Percentiles rank a stretch among this genome's conserved stretches.
These are phyloP conservation scores for Xanthostigma xanthostigma DNA, from an alignment of 2,888 invertebrate species.

Conservation along the genomic window DNA sequence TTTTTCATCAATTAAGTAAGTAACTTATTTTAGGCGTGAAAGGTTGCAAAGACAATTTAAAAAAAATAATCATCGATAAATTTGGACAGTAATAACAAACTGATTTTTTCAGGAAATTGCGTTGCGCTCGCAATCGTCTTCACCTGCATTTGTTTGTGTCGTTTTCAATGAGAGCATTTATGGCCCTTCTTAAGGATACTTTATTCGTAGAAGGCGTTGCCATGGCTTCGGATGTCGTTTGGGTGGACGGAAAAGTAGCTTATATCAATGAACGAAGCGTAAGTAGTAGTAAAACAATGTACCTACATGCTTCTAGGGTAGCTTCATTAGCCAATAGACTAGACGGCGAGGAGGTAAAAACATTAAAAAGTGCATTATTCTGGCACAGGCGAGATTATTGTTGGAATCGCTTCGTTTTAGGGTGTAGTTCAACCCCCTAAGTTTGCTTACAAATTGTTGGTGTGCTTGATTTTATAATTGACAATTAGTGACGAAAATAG, in stretches of 20 bases:
- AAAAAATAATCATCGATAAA: too few species aligned
- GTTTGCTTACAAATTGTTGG: too few species aligned
- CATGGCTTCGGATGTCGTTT: conserved; percentile 26
- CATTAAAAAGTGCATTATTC: too few species aligned
- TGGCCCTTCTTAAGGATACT: conserved; percentile 40
- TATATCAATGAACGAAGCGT: conserved; percentile 27
- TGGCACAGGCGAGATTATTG: too few species aligned
- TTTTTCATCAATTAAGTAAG: conserved; percentile 36
- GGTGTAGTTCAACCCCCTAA: too few species aligned
- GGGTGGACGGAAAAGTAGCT: conserved; percentile 22
- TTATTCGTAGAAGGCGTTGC: conserved; percentile 36
- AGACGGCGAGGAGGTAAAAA: too few species aligned
- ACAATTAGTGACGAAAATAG: too few species aligned
- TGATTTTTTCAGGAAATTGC: conserved; percentile 35
- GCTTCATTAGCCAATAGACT: too few species aligned
- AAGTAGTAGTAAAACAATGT: conserved; percentile 12
- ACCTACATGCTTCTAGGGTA: background rate
- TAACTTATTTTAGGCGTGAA: background rate
- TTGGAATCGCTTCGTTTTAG: too few species aligned
- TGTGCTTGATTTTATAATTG: too few species aligned
- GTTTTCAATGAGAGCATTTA: conserved; percentile 43
- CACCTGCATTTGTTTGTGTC: conserved; percentile 51
- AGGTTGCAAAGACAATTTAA: too few species aligned
- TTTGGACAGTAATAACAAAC: too few species aligned
- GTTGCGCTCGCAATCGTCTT: conserved; percentile 47